A percentile compares a stretch with the other conserved stretches of the same genome.
Evolutionary conservation across 2,888 invertebrate genomes (phyloP).

Genomic region (Trichogramma evanescens): DNA sequence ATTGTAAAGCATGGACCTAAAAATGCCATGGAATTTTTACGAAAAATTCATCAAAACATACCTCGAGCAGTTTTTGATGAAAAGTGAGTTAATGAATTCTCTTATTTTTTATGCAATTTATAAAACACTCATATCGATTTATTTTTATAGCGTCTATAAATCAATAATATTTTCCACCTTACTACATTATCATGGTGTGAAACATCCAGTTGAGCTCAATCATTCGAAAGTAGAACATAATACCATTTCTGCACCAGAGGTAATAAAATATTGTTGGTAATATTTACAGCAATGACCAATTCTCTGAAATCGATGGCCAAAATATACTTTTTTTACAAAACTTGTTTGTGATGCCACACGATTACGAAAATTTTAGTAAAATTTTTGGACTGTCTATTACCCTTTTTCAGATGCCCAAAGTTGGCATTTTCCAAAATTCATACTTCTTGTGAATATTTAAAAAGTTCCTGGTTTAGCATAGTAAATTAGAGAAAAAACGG

Average conservation of each 20-base stretch:
- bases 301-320: no score
- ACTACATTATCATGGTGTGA: conserved; percentile 35
- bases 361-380: no score
- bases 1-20: conserved; percentile 57
- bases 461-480: no score
- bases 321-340: no score
- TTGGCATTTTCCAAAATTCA: no score
- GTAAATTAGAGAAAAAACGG: no score
- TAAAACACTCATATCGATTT: conserved; percentile 1
- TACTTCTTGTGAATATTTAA: no score
- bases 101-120: conserved; percentile 7
- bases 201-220: conserved; percentile 33
- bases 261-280: conserved; percentile 20
- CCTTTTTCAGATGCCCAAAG: no score
- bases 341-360: no score
- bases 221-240: conserved; percentile 29
- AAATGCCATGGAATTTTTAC: conserved; percentile 54
- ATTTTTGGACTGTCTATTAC: no score
- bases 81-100: conserved; percentile 51
- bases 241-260: conserved; percentile 41
- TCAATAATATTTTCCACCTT: conserved; percentile 42
- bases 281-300: no score
- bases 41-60: conserved; percentile 52
- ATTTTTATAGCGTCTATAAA: conserved; percentile 36
- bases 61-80: conserved; percentile 54